A percentile compares a stretch with the other conserved stretches of the same genome.
phyloP scores from a whole-genome alignment of 1,140 invertebrate species.

The Campoletis sonorensis region DNA sequence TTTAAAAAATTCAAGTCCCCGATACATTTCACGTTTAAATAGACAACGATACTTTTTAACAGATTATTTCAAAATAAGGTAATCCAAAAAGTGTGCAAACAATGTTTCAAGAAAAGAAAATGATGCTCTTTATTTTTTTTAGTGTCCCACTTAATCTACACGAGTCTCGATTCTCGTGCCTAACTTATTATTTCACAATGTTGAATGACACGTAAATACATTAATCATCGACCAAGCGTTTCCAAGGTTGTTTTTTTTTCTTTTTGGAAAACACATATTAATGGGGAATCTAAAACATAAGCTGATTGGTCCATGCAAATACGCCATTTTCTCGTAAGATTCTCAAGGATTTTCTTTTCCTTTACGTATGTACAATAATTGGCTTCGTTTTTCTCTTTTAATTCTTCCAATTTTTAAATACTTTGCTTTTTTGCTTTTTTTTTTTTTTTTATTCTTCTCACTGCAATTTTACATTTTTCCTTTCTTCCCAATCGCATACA shows the following conservation, averaged over 20 bases:
- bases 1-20: too few relatives aligned
- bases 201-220: background rate
- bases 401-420: conserved; percentile 18
- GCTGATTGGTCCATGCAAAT: conserved; percentile 36
- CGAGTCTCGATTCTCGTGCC: background rate
- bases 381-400: conserved; percentile 8
- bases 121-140: background rate
- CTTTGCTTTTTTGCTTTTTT: background rate
- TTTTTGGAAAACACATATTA: background rate
- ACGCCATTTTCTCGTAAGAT: conserved; percentile 15
- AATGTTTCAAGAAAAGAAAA: too few relatives aligned
- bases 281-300: background rate
- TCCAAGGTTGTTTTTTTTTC: background rate
- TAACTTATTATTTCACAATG: background rate
- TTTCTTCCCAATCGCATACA: too few relatives aligned
- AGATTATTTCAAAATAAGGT: too few relatives aligned
- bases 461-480: background rate
- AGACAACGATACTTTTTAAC: too few relatives aligned
- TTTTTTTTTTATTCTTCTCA: too few relatives aligned
- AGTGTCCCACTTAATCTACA: background rate
- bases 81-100: background rate
- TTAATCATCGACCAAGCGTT: background rate
- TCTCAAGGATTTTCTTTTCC: background rate
- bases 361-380: conserved; percentile 30
- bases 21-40: too few relatives aligned